Evolutionary conservation across 2,888 invertebrate species (phyloP).

Genomic region (Odontocolon sp.): DNA sequence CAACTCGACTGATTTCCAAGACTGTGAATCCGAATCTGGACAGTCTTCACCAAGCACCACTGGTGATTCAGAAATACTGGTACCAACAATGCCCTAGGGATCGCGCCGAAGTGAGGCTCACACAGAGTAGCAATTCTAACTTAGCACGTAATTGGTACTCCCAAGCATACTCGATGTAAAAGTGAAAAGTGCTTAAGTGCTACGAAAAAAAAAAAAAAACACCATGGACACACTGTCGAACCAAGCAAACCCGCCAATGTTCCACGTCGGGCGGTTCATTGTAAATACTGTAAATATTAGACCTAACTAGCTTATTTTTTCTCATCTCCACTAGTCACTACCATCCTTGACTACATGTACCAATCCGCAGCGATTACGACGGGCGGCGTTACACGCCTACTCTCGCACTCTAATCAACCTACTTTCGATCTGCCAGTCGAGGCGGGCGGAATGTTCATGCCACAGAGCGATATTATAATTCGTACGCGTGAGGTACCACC

Average conservation of each 20-base stretch:
- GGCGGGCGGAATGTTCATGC: constrained; percentile 5
- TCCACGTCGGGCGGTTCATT: constrained; percentile 11
- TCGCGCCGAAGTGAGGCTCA: constrained; percentile 21
- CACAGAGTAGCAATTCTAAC: not conserved
- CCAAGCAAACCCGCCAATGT: not conserved
- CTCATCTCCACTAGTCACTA: not conserved
- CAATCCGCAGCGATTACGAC: not conserved
- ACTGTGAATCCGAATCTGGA: not conserved
- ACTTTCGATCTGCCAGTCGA: not conserved
- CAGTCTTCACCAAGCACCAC: not conserved
- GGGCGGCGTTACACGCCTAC: not conserved
- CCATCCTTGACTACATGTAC: not conserved
- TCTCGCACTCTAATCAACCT: not conserved
- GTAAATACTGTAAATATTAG: constrained; percentile 17
- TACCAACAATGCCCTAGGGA: not conserved
- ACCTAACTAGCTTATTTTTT: not conserved
- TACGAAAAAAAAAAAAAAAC: not conserved
- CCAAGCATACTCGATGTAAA: constrained; percentile 9
- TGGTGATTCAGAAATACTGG: not conserved
- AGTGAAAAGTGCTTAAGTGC: constrained; percentile 2
- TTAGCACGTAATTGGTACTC: not conserved
- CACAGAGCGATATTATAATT: not conserved
- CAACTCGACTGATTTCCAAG: not conserved
- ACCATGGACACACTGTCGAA: not conserved
- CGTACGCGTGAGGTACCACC: not conserved